These are phyloP conservation scores for Hetaerina americana DNA, from an alignment of 1,140 invertebrate genomes.

Conservation along the genomic window DNA sequence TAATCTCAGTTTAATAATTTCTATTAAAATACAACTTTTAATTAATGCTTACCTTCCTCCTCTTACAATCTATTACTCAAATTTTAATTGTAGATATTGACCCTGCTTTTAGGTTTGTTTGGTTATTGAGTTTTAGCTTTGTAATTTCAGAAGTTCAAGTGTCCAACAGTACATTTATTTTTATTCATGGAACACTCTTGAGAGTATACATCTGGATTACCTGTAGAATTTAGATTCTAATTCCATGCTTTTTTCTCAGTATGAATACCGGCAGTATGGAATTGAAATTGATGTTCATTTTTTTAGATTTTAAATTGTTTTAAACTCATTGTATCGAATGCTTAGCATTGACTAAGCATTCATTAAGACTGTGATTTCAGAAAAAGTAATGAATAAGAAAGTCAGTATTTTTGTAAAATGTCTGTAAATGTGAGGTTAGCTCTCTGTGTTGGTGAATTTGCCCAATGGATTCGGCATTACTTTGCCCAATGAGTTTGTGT, in stretches of 20 bases:
- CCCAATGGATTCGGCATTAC: not conserved
- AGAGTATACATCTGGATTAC: not conserved
- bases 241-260: too few relatives aligned
- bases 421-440: not conserved
- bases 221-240: too few relatives aligned
- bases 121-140: too few relatives aligned
- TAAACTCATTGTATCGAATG: not conserved
- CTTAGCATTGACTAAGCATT: not conserved
- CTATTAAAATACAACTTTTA: too few relatives aligned
- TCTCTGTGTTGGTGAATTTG: not conserved
- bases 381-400: not conserved
- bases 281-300: not conserved
- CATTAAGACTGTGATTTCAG: not conserved
- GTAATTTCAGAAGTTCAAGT: not conserved
- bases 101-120: too few relatives aligned
- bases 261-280: not conserved
- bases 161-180: not conserved
- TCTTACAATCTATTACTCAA: too few relatives aligned
- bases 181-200: not conserved
- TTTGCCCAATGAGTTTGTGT: not conserved
- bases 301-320: not conserved
- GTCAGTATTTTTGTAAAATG: not conserved
- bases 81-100: too few relatives aligned
- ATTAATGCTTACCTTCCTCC: too few relatives aligned
- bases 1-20: too few relatives aligned